These are phyloP conservation scores for Neomonachus schauinslandi DNA, from an alignment of 2,113 vertebrate species.

Conservation along the genomic window DNA sequence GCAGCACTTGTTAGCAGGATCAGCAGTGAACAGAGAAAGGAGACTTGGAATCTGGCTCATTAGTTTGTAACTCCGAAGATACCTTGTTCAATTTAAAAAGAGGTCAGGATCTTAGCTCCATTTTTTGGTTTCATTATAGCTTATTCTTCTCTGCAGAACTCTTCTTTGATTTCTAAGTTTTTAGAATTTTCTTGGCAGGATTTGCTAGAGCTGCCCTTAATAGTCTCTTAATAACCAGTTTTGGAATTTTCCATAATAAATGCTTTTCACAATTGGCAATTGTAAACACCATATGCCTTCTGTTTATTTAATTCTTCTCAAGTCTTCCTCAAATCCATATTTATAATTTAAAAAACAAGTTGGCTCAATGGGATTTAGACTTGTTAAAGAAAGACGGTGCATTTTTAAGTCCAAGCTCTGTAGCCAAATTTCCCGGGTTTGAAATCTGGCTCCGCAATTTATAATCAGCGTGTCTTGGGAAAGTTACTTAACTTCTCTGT, in stretches of 20 bases:
- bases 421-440: not conserved
- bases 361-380: not conserved
- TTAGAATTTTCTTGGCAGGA: slow-evolving; percentile 37
- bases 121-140: not conserved
- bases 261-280: not conserved
- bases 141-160: not conserved
- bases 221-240: not conserved
- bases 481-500: not conserved
- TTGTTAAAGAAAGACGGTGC: not conserved
- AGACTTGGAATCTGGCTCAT: not conserved
- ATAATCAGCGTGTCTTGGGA: not conserved
- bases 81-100: slow-evolving; percentile 45
- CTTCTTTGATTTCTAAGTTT: slow-evolving; percentile 39
- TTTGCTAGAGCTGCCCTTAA: not conserved
- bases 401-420: not conserved
- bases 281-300: not conserved
- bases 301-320: slow-evolving; percentile 26
- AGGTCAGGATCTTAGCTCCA: not conserved
- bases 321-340: not conserved
- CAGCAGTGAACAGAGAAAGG: not conserved
- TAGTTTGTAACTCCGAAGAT: not conserved
- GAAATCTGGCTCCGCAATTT: not conserved
- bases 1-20: not conserved
- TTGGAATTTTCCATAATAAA: slow-evolving; percentile 28
- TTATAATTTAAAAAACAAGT: not conserved